phyloP scores from a whole-genome alignment of 1,140 invertebrate species.

The Artemia franciscana region DNA sequence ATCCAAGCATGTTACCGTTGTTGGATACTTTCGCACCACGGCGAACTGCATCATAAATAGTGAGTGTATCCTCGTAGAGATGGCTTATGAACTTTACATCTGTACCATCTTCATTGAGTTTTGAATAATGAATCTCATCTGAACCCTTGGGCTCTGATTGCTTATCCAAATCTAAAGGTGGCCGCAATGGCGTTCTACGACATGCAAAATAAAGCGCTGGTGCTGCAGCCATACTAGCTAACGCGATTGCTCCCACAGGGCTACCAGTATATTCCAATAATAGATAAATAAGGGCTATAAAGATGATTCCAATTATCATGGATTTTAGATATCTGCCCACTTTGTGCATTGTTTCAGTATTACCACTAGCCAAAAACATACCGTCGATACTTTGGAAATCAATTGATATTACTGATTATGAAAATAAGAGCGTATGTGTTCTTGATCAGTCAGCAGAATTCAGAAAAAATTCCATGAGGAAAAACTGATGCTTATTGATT shows the following conservation, averaged over 20 bases:
- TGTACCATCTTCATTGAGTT: constrained; percentile 73
- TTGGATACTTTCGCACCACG: constrained; percentile 76
- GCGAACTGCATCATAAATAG: constrained; percentile 72
- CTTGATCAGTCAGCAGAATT: no score
- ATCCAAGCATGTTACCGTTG: constrained; percentile 77
- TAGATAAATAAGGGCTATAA: no score
- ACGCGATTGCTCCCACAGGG: constrained; percentile 37
- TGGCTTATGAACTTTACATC: constrained; percentile 66
- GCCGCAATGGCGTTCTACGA: constrained; percentile 41
- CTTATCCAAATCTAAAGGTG: constrained; percentile 16
- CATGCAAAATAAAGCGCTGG: constrained; percentile 42
- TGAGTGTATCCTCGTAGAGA: constrained; percentile 63
- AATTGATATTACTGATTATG: no score
- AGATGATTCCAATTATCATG: no score
- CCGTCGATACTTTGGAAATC: no score
- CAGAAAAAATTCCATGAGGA: no score
- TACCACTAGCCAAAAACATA: no score
- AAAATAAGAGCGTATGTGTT: no score
- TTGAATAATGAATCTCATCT: constrained; percentile 67
- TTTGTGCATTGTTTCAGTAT: no score
- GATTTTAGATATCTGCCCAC: no score
- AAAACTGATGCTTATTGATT: no score
- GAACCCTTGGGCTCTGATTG: constrained; percentile 36
- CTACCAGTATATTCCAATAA: constrained; percentile 49
- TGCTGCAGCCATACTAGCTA: constrained; percentile 40